Evolutionary conservation across 2,113 vertebrate genomes (phyloP).

Genomic region (Lucifuga dentata): DNA sequence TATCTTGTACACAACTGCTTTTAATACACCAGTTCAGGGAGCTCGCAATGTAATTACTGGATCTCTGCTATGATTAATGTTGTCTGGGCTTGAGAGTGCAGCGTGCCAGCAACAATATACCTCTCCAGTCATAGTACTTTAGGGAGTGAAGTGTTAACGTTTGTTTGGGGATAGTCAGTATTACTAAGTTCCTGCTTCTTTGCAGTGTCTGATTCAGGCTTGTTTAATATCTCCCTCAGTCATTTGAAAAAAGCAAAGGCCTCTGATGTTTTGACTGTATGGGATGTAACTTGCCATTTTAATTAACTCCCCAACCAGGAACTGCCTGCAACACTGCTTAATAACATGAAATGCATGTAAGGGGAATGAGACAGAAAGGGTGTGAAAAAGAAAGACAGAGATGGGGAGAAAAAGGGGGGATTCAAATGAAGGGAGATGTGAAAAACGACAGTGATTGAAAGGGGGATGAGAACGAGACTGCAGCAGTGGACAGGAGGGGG

Average conservation of each 20-base stretch:
- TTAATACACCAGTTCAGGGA: conserved; percentile 43
- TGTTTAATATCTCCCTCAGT: conserved; percentile 80
- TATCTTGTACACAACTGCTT: conserved; percentile 41
- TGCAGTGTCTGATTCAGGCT: conserved; percentile 64
- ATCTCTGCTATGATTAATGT: conserved; percentile 48
- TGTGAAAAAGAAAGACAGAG: conserved; percentile 45
- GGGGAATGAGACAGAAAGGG: conserved; percentile 23
- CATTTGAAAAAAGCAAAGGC: conserved; percentile 59
- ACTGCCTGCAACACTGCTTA: conserved; percentile 69
- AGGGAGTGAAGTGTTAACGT: conserved; percentile 40
- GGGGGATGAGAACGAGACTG: conserved; percentile 36
- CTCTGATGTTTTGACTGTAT: conserved; percentile 82
- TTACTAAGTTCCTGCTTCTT: conserved; percentile 51
- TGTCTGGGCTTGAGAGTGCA: conserved; percentile 40
- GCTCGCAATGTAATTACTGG: conserved; percentile 49
- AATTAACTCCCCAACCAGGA: conserved; percentile 83
- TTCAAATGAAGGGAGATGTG: conserved; percentile 49
- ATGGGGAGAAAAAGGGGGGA: conserved; percentile 24
- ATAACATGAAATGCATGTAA: conserved; percentile 71
- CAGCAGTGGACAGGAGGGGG: conserved; percentile 14
- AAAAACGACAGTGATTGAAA: conserved; percentile 70
- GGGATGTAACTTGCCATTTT: conserved; percentile 82
- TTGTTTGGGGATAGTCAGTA: conserved; percentile 40
- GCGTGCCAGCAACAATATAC: conserved; percentile 27
- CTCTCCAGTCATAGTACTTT: conserved; percentile 56